These are phyloP conservation scores for Amblyopsis rosae DNA, from an alignment of 2,113 vertebrate species.

Conservation along the genomic window DNA sequence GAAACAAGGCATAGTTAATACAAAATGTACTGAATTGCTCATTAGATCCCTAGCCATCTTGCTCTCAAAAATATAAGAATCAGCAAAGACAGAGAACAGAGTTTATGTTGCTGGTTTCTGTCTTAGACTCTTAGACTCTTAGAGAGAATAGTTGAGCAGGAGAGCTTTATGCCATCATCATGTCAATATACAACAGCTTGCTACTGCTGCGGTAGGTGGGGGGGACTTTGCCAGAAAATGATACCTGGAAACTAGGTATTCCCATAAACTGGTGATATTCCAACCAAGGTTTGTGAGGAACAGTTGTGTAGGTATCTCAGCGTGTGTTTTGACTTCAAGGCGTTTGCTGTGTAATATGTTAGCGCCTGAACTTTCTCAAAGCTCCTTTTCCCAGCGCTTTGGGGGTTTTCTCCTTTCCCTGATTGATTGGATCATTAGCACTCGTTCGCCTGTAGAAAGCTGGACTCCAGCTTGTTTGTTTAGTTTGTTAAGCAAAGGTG, in stretches of 20 bases:
- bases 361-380: slow-evolving; percentile 13
- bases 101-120: slow-evolving; percentile 17
- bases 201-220: slow-evolving; percentile 27
- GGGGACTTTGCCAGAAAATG: slow-evolving; percentile 15
- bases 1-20: neutral
- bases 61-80: slow-evolving; percentile 6
- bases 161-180: slow-evolving; percentile 18
- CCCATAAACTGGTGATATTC: slow-evolving; percentile 49
- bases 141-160: slow-evolving; percentile 25
- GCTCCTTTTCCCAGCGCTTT: slow-evolving; percentile 18
- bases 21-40: slow-evolving; percentile 7
- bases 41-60: slow-evolving; percentile 9
- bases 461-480: slow-evolving; percentile 39
- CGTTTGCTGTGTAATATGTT: slow-evolving; percentile 26
- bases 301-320: slow-evolving; percentile 16
- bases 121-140: slow-evolving; percentile 16
- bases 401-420: slow-evolving; percentile 36
- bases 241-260: slow-evolving; percentile 42
- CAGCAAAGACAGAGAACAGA: neutral
- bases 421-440: slow-evolving; percentile 51
- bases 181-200: slow-evolving; percentile 38
- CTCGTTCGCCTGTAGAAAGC: slow-evolving; percentile 22
- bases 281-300: slow-evolving; percentile 25
- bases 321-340: slow-evolving; percentile 13
- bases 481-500: slow-evolving; percentile 9